Evolutionary conservation across 2,113 vertebrate genomes (phyloP), one percentile per base, ranked within the genome.

Genomic region (Mesembrinibis cayennensis): DNA sequence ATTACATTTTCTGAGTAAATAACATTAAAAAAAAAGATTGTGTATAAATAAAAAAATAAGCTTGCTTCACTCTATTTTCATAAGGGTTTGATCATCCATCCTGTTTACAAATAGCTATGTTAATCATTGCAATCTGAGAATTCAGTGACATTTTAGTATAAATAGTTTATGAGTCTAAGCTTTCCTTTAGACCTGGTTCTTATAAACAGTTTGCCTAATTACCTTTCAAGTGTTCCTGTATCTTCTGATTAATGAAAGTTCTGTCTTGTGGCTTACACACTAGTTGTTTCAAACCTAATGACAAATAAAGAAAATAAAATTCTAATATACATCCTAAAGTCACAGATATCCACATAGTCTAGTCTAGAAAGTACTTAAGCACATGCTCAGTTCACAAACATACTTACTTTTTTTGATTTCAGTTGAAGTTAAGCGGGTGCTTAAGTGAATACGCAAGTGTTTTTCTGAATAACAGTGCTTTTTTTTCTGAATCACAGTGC

Each of bases 51-150:
- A 63, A 67, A 89, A 91, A 93, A 32, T 30, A 53, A 77, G 29
- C 23, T 73, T 71, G 10, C 17, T 76, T 52, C 65, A 78, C 40
- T 95, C 32, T 58, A 36, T 80, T 95, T 95, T 95, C 61, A 36
- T 61, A 56, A 78, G 26, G 30, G 73, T 80, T 96, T 94, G 69
- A 58, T 87, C 96, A 96, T 89, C 82, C 81, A 96, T 96, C 89
- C 95, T 96, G 73, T 95, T 96, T 96, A 86, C 79, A 97, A 83
- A 96, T 94, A 81, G 29, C 72, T 61, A 50, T 65, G 85, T 94
- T 97, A 92, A 87, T 95, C 71, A 87, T 81, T 96, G 87, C 59
- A 84, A n/a, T 95, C 73, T 96, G 85, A 93, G 76, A 93, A 95
- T 95, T 92, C 81, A 72, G 70, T 80, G 94, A 93, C 81, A 65